Conservation (phyloP, 30 jellyfish, hydroid and myxozoan species). For the Aurelia aurita complex sp. Pacific region DNA sequence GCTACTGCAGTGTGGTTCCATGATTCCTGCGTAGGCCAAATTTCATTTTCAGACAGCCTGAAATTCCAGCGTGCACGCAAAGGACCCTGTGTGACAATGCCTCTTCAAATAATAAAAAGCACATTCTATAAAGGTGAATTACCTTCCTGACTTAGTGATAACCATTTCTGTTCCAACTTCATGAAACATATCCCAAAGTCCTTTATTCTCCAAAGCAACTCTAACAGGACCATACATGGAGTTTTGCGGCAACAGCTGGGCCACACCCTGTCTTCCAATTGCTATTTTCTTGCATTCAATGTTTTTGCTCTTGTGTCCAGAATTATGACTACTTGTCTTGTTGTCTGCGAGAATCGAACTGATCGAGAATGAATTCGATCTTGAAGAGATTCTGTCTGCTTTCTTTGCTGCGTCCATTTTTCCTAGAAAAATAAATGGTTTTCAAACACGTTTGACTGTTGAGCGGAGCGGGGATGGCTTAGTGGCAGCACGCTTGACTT, state of each 20-base stretch:
- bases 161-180: conserved; percentile 95
- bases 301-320: neutral
- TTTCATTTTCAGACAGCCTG: too few species aligned
- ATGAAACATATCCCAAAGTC: conserved; percentile 80
- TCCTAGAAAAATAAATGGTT: neutral
- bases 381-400: neutral
- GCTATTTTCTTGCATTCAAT: conserved; percentile 31
- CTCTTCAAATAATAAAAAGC: too few species aligned
- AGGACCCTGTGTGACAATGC: too few species aligned
- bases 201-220: conserved; percentile 74
- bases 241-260: conserved; percentile 22
- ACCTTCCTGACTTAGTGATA: conserved; percentile 91
- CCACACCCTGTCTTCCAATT: conserved; percentile 55
- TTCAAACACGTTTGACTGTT: too few species aligned
- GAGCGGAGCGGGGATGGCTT: too few species aligned
- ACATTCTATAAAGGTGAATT: neutral
- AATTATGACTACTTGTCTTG: neutral
- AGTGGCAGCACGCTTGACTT: too few species aligned
- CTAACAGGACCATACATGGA: conserved; percentile 36
- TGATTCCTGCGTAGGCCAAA: too few species aligned
- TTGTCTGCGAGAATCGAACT: conserved; percentile 48
- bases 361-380: conserved; percentile 61
- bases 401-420: neutral
- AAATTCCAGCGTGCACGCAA: too few species aligned
- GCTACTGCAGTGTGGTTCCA: too few species aligned